Base-by-base conservation (phyloP, 2,113 vertebrate genomes). In the Neogale vison region DNA sequence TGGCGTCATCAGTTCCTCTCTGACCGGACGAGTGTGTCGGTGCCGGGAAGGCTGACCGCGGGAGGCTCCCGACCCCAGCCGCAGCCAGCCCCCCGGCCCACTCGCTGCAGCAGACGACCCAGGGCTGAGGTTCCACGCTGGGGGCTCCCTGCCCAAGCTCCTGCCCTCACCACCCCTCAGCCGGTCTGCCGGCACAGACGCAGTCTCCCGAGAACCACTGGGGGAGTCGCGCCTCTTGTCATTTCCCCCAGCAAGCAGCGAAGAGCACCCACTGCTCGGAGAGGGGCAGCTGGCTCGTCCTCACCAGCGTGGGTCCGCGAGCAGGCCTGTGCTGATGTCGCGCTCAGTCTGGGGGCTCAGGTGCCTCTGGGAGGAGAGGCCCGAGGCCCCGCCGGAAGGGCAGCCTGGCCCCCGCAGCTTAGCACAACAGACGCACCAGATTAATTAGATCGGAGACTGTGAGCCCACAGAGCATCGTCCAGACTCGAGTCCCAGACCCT, bases 21-120 rank as follows among this genome's bases (percentile, higher is more conserved):
- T 0, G 0, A 42, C 12, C 0, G 7, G 92, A 24, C 18, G 0
- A 0, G 0, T 0, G 61, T 6, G 7, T 18, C 2, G 23, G 39
- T 20, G 59, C 59, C 84, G n/a, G 3, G 0, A 0, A 18, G 39
- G 36, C 26, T 12, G 6, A 21, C 29, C 34, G 24, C 24, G 11
- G n/a, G 15, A 26, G 81, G n/a, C n/a, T 80, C 93, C 36, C 23
- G 36, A 80, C 5, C 3, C 9, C 9, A 9, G 24, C 15, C 0
- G 1, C 14, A 31, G n/a, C 36, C 6, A 67, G 57, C 1, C 23
- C 23, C 12, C 4, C 3, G 11, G 29, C 20, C 29, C 72, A 36
- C 29, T 10, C 6, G 71, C n/a, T 39, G 55, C n/a, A 31, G 42
- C 65, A 45, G 79, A 17, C 0, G 14, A 63, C 42, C 9, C 4